Evolutionary conservation across 2,797 vertebrate species (phyloP).

Genomic region (Rachycentron canadum): DNA sequence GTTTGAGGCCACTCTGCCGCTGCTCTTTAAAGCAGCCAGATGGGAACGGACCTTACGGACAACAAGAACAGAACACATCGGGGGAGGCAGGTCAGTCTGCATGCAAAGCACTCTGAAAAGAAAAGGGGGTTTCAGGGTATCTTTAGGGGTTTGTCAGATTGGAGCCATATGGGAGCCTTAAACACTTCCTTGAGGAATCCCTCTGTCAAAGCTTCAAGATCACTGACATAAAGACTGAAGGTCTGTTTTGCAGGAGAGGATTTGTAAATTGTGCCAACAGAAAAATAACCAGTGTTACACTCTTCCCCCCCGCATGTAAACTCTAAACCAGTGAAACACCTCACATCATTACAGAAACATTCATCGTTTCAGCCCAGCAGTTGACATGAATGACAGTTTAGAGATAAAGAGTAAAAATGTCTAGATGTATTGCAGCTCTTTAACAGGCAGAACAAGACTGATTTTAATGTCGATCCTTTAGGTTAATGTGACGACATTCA

Average conservation of each 20-base stretch:
- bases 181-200: constrained; percentile 1
- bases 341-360: neutral
- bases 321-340: no score
- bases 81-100: constrained; percentile 67
- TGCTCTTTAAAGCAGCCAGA: constrained; percentile 94
- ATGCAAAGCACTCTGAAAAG: constrained; percentile 57
- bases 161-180: constrained; percentile 19
- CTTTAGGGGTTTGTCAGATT: constrained; percentile 39
- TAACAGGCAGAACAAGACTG: neutral
- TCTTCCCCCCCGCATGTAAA: no score
- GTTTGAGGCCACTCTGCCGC: constrained; percentile 71
- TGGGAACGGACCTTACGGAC: constrained; percentile 92
- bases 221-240: neutral
- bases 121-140: neutral
- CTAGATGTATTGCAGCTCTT: constrained; percentile 16
- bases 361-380: constrained; percentile 11
- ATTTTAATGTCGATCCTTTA: constrained; percentile 30
- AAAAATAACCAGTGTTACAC: no score
- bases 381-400: constrained; percentile 1
- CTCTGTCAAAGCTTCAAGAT: neutral
- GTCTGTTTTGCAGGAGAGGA: no score
- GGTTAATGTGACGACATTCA: constrained; percentile 5
- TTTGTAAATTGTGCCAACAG: no score
- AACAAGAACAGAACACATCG: constrained; percentile 59
- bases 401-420: constrained; percentile 28